Percentiles rank a stretch among this genome's conserved stretches.
phyloP scores from a whole-genome alignment of 1,140 invertebrate genomes.

The Drosophila kurseongensis region DNA sequence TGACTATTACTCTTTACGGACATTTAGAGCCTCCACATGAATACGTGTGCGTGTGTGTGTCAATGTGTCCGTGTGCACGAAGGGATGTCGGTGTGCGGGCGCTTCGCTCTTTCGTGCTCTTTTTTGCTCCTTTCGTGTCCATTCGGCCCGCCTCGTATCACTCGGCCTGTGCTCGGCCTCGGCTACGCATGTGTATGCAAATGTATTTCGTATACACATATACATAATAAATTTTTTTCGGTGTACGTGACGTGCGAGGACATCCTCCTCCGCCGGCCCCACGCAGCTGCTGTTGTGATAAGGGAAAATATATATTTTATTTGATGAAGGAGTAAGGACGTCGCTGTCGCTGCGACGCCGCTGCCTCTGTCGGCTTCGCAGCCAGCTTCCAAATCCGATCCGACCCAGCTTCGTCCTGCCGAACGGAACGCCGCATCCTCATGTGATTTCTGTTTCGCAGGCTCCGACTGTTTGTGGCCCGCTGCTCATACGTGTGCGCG shows the following conservation, averaged over 20 bases:
- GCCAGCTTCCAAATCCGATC: slow-evolving; percentile 34
- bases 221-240: slow-evolving; percentile 65
- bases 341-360: slow-evolving; percentile 29
- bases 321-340: slow-evolving; percentile 77
- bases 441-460: slow-evolving; percentile 65
- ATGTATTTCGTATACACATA: slow-evolving; percentile 73
- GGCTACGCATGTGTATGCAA: slow-evolving; percentile 79
- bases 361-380: slow-evolving; percentile 14
- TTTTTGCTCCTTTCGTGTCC: slow-evolving; percentile 57
- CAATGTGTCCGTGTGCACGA: slow-evolving; percentile 14
- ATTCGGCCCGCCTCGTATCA: slow-evolving; percentile 32
- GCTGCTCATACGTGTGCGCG: slow-evolving; percentile 78
- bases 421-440: slow-evolving; percentile 64
- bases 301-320: slow-evolving; percentile 76
- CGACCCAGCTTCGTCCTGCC: slow-evolving; percentile 39
- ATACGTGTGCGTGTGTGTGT: slow-evolving; percentile 52
- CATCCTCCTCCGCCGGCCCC: slow-evolving; percentile 10
- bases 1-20: slow-evolving; percentile 76
- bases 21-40: slow-evolving; percentile 67
- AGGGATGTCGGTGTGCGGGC: slow-evolving; percentile 34
- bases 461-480: slow-evolving; percentile 67
- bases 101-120: slow-evolving; percentile 64
- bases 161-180: slow-evolving; percentile 32
- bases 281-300: slow-evolving; percentile 62
- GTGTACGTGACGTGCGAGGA: slow-evolving; percentile 81